A percentile compares a stretch with the other conserved stretches of the same genome.
These are phyloP conservation scores for Standfussiana lucernea DNA, from an alignment of 2,888 invertebrate genomes.

Conservation along the genomic window DNA sequence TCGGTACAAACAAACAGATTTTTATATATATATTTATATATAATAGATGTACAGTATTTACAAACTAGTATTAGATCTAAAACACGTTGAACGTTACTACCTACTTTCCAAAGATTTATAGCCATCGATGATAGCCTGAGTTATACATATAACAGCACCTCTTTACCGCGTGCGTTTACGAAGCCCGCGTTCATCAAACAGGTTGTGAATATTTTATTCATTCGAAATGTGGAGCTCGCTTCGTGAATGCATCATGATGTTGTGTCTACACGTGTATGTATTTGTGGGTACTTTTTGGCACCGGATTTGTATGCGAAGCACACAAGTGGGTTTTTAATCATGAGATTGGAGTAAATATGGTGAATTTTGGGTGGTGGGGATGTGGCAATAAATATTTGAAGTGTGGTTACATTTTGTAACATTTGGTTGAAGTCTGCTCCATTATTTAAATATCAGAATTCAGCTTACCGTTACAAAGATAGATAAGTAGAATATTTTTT, in stretches of 20 bases:
- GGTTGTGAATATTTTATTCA: constrained; percentile 57
- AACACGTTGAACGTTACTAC: background rate
- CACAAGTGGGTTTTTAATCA: constrained; percentile 28
- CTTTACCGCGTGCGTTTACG: constrained; percentile 43
- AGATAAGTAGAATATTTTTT: no score
- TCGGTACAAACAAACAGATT: no score
- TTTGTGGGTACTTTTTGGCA: constrained; percentile 34
- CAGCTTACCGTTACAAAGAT: no score
- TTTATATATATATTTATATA: no score
- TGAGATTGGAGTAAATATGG: background rate
- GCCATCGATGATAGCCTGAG: background rate
- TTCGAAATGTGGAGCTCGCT: constrained; percentile 54
- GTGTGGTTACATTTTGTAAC: background rate
- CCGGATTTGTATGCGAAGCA: constrained; percentile 27
- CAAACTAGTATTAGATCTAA: no score
- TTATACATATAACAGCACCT: background rate
- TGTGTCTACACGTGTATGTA: constrained; percentile 3
- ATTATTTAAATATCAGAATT: background rate
- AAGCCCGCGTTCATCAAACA: constrained; percentile 43
- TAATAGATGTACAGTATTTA: no score
- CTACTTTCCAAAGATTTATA: background rate
- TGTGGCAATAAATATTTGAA: background rate
- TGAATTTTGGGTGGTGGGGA: background rate
- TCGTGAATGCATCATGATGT: constrained; percentile 52
- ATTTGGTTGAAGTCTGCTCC: background rate